A percentile compares a stretch with the other conserved stretches of the same genome.
phyloP scores from a whole-genome alignment of 2,888 invertebrate genomes.

The Gnatocerus cornutus region DNA sequence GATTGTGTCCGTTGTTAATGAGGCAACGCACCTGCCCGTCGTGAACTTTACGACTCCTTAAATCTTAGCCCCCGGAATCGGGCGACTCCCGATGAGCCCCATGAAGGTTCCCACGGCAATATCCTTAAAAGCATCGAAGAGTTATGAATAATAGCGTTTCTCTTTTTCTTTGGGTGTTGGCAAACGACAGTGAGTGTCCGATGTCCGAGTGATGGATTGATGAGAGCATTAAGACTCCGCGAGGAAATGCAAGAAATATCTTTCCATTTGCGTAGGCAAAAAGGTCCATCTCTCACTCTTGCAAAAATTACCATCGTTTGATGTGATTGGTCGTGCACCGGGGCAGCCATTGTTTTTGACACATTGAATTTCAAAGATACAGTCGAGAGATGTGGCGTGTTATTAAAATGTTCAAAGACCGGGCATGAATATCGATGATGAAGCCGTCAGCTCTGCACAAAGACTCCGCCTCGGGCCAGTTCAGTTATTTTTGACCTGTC shows the following conservation, averaged over 20 bases:
- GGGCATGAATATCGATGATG: slow-evolving; percentile 68
- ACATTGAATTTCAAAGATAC: slow-evolving; percentile 61
- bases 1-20: too few relatives aligned
- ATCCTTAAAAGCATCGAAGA: slow-evolving; percentile 47
- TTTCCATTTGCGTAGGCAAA: slow-evolving; percentile 67
- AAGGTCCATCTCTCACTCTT: slow-evolving; percentile 64
- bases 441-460: slow-evolving; percentile 65
- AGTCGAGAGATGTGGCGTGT: slow-evolving; percentile 54
- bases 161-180: slow-evolving; percentile 57
- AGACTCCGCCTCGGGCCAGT: slow-evolving; percentile 66
- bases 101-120: slow-evolving; percentile 26
- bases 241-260: slow-evolving; percentile 67
- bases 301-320: slow-evolving; percentile 50
- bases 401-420: slow-evolving; percentile 69
- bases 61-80: slow-evolving; percentile 1
- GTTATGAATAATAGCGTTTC: slow-evolving; percentile 50
- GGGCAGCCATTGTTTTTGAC: slow-evolving; percentile 56
- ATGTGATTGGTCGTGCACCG: slow-evolving; percentile 54
- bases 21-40: not conserved
- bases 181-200: slow-evolving; percentile 63
- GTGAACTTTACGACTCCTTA: not conserved
- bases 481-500: slow-evolving; percentile 70
- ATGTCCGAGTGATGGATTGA: slow-evolving; percentile 64
- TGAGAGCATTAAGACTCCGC: slow-evolving; percentile 62
- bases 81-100: not conserved